Evolutionary conservation across 2,113 vertebrate species (phyloP).

Genomic region (Jacana jacana): DNA sequence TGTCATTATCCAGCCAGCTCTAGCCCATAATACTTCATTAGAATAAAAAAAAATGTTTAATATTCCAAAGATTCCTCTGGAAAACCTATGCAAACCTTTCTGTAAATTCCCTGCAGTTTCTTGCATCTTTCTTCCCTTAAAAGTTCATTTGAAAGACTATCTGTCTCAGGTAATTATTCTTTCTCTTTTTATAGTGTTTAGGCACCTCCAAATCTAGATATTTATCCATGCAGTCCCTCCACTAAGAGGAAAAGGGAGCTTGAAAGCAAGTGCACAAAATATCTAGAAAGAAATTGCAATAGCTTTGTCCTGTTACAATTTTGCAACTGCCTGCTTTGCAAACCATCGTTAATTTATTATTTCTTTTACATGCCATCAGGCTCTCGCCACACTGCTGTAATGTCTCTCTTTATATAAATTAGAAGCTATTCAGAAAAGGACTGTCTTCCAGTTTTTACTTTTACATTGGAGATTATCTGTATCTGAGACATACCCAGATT

Average conservation of each 20-base stretch:
- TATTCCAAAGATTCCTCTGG: not conserved
- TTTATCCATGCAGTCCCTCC: not conserved
- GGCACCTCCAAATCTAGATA: not conserved
- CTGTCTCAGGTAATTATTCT: not conserved
- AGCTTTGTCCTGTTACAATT: not conserved
- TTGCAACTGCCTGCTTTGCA: not conserved
- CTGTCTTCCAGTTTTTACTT: not conserved
- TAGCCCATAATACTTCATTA: not conserved
- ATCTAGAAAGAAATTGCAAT: not conserved
- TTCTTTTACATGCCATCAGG: not conserved
- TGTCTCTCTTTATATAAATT: not conserved
- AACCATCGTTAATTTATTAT: not conserved
- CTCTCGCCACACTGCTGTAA: not conserved
- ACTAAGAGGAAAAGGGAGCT: not conserved
- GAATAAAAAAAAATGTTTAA: not conserved
- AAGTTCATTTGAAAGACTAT: not conserved
- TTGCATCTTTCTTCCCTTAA: not conserved
- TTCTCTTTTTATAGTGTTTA: not conserved
- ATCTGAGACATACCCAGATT: not conserved
- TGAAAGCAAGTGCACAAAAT: not conserved
- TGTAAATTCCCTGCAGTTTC: not conserved
- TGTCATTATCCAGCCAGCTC: not conserved
- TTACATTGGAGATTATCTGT: not conserved
- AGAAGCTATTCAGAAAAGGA: not conserved
- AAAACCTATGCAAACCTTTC: not conserved